phyloP scores from a whole-genome alignment of 2,113 vertebrate genomes.

The Propithecus coquereli region DNA sequence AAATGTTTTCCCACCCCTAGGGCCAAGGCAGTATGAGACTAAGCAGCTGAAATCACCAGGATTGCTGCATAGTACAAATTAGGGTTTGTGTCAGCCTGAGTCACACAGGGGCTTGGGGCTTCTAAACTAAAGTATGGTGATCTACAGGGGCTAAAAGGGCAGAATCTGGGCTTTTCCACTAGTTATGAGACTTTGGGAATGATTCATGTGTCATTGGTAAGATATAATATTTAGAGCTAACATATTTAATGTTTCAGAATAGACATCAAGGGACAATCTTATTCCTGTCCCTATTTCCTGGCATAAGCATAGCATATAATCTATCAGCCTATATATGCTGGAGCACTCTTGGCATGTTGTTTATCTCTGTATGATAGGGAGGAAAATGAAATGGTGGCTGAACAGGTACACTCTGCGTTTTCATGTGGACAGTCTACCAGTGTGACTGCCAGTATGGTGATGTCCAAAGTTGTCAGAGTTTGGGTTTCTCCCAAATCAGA shows the following conservation, averaged over 20 bases:
- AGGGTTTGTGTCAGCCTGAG: constrained; percentile 72
- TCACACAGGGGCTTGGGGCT: constrained; percentile 67
- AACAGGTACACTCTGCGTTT: neutral
- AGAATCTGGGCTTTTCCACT: constrained; percentile 61
- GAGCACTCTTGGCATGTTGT: neutral
- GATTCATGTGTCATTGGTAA: constrained; percentile 54
- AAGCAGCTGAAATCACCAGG: constrained; percentile 30
- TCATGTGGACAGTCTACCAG: too few relatives aligned
- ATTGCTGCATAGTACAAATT: constrained; percentile 16
- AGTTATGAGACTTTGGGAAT: constrained; percentile 36
- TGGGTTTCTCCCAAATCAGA: neutral
- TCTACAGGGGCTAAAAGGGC: constrained; percentile 59
- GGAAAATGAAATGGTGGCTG: neutral
- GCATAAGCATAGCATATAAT: constrained; percentile 29
- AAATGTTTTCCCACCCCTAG: constrained; percentile 53
- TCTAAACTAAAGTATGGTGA: constrained; percentile 70
- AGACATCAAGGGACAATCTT: constrained; percentile 47
- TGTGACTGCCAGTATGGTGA: neutral
- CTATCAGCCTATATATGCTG: neutral
- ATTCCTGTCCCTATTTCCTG: constrained; percentile 52
- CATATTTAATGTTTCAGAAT: constrained; percentile 52
- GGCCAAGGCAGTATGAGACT: constrained; percentile 59
- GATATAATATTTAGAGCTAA: constrained; percentile 53
- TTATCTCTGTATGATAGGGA: neutral
- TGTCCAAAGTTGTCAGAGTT: neutral